Conservation (phyloP, 2,113 vertebrate genomes). For the Phrynosoma blainvillii region DNA sequence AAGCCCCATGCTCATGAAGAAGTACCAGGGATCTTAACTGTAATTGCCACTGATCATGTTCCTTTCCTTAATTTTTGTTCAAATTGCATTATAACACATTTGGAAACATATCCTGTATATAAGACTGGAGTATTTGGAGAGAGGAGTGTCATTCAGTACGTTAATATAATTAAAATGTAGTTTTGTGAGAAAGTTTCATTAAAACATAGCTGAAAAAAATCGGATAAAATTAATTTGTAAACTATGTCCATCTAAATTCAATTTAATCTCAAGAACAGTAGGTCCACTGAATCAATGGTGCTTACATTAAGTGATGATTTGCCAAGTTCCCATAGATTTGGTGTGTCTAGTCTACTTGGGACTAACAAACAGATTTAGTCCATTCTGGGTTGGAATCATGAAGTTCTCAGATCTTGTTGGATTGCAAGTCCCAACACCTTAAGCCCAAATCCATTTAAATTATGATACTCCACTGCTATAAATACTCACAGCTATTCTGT, state of each 20-base stretch:
- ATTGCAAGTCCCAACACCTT: too few relatives aligned
- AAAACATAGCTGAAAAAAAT: constrained; percentile 13
- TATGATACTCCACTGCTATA: too few relatives aligned
- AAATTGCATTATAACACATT: not conserved
- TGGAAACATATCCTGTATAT: not conserved
- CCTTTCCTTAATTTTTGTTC: not conserved
- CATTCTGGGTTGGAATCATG: too few relatives aligned
- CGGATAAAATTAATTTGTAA: not conserved
- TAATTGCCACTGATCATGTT: not conserved
- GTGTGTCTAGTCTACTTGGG: too few relatives aligned
- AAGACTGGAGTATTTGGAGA: not conserved
- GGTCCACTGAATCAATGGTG: too few relatives aligned
- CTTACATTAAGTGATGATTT: too few relatives aligned
- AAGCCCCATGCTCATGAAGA: not conserved
- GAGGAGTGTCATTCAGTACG: not conserved
- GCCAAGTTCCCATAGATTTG: too few relatives aligned
- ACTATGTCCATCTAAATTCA: not conserved
- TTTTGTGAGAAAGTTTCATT: constrained; percentile 15
- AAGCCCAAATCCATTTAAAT: too few relatives aligned
- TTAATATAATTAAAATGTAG: constrained; percentile 17
- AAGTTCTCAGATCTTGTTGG: too few relatives aligned
- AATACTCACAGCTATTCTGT: too few relatives aligned
- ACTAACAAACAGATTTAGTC: too few relatives aligned
- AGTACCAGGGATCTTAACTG: not conserved
- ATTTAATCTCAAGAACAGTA: too few relatives aligned